Evolutionary conservation across 2,113 vertebrate genomes (phyloP).

Genomic region (Carassius carassius): DNA sequence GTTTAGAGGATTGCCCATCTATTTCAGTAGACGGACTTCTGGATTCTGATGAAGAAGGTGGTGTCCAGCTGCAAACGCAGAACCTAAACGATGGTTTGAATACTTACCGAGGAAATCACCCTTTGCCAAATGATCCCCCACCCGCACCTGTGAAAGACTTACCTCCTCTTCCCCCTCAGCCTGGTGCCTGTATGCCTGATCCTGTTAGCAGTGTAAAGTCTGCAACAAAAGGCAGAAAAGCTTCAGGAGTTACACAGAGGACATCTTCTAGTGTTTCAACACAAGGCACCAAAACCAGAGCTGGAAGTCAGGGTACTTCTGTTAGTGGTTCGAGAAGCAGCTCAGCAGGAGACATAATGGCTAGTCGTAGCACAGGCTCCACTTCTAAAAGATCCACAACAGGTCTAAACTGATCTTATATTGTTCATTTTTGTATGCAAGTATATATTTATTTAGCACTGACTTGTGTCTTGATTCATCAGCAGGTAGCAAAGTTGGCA

Average conservation of each 20-base stretch:
- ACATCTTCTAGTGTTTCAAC: neutral
- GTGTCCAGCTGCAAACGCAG: constrained; percentile 56
- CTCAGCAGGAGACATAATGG: constrained; percentile 53
- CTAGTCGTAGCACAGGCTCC: constrained; percentile 47
- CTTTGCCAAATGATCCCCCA: constrained; percentile 65
- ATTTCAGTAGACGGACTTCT: constrained; percentile 70
- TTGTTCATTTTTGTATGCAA: neutral
- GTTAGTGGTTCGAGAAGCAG: constrained; percentile 52
- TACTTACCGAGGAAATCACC: constrained; percentile 39
- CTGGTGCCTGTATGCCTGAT: constrained; percentile 83
- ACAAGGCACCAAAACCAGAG: constrained; percentile 67
- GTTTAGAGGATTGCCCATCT: constrained; percentile 72
- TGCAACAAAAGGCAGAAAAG: constrained; percentile 63
- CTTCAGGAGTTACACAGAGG: constrained; percentile 51
- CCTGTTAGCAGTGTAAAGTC: constrained; percentile 61
- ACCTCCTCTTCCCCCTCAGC: constrained; percentile 73
- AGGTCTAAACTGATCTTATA: constrained; percentile 39
- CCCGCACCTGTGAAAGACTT: constrained; percentile 75
- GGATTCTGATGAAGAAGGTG: constrained; percentile 78
- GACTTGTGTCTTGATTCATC: neutral
- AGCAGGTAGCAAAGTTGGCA: constrained; percentile 63
- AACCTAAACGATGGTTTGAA: constrained; percentile 47
- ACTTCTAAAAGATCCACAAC: constrained; percentile 52
- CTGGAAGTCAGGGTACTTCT: constrained; percentile 52
- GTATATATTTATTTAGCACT: neutral